Conservation (phyloP, 2,113 vertebrate genomes). For the Zosterops pallidus region DNA sequence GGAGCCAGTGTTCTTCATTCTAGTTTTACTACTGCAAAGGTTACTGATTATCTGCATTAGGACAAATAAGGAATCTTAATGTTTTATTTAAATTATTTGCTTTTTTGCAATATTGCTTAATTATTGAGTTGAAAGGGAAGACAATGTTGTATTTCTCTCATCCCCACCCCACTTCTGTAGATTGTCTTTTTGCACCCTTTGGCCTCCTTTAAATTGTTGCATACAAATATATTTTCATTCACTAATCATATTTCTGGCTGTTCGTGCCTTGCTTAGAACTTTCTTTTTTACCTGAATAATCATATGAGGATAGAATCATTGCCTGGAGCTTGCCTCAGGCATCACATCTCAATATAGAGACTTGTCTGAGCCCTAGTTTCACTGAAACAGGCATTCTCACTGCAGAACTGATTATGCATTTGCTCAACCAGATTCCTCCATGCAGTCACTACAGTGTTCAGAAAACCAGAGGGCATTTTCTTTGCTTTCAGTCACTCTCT, state of each 20-base stretch:
- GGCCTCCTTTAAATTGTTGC: background rate
- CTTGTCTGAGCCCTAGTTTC: constrained; percentile 1
- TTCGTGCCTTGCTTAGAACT: background rate
- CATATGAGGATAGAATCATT: background rate
- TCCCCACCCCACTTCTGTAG: fast-evolving
- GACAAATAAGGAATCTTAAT: background rate
- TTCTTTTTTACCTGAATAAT: constrained; percentile 36
- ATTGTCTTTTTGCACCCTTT: background rate
- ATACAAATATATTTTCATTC: background rate
- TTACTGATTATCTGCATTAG: background rate
- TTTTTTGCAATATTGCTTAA: background rate
- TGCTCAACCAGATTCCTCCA: background rate
- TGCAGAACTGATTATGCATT: background rate
- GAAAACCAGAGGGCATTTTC: background rate
- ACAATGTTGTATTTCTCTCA: background rate
- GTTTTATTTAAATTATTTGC: background rate
- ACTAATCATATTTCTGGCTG: background rate
- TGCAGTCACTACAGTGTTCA: background rate
- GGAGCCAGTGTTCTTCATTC: background rate
- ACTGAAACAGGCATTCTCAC: background rate
- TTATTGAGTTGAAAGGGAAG: background rate
- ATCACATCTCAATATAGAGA: background rate
- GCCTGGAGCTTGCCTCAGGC: constrained; percentile 55
- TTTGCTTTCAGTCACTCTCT: background rate
- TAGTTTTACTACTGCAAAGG: background rate